Base-by-base conservation (phyloP, 2,113 vertebrate genomes). In the Piaya cayana region DNA sequence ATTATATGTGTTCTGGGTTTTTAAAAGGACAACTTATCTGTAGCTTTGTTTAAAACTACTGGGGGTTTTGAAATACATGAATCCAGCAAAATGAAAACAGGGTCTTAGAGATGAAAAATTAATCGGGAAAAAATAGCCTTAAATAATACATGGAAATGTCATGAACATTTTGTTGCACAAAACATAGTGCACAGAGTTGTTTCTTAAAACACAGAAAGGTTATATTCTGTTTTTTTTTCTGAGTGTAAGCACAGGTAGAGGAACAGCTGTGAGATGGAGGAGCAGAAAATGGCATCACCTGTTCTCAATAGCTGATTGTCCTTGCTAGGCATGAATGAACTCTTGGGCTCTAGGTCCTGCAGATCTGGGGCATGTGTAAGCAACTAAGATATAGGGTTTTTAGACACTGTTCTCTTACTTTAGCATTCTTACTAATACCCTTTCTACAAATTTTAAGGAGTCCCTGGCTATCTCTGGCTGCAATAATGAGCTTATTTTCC, bases 21-120 rank as follows among this genome's bases (percentile, higher is more conserved):
- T 94, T 92, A 81, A 96, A 94, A 86, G 58, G 52, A 91, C 79
- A 82, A 39, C 10, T 81, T 92, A 72, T 74, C 37, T 93, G 34
- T 69, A 90, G 70, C 37, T 96, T 94, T 91, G 22, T 94, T 92
- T 86, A 92, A 86, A 47, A 82, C 72, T 92, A 42, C 45, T 15
- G 18, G 53, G 16, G 9, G 77, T 78, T 96, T 89, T 90, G 91
- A 94, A 96, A 82, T 80, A 86, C 72, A 65, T 62, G 32, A 77
- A 87, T 70, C 56, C 56, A 86, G 47, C 50, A 95, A 92, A 97
- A 95, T 82, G 15, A 95, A 96, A 92, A 77, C 56, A 88, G 58
- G 36, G 47, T 91, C 37, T 93, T 90, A 78, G 74, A 80, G 39
- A 93, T 93, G 81, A 96, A 97, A 98, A 88, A 93, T 94, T 95